Evolutionary conservation across 2,113 vertebrate species (phyloP).

Genomic region (Oncorhynchus clarkii): DNA sequence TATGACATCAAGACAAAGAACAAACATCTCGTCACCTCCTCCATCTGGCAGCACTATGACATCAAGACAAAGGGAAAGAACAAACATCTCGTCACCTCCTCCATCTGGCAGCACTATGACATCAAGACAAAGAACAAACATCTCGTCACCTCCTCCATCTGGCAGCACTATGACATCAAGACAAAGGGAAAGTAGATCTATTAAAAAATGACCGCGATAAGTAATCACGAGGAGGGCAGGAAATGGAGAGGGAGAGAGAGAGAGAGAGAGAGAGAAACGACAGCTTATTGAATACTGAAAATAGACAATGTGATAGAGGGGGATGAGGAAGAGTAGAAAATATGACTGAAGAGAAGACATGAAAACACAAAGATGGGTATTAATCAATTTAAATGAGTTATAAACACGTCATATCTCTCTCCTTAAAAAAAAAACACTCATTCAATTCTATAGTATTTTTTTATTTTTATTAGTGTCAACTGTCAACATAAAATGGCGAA

Average conservation of each 20-base stretch:
- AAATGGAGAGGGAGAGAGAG: background rate
- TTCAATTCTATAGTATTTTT: background rate
- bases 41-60: conserved; percentile 40
- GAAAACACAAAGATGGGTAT: background rate
- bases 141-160: conserved; percentile 32
- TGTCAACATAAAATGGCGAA: background rate
- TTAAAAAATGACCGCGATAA: background rate
- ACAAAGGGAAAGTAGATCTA: conserved; percentile 11
- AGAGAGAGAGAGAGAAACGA: background rate
- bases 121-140: too few species aligned
- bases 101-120: too few species aligned
- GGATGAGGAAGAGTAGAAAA: background rate
- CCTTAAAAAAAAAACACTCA: background rate
- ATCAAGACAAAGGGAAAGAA: background rate
- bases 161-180: conserved; percentile 30
- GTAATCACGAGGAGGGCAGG: conserved; percentile 9
- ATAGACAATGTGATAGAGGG: background rate
- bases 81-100: too few species aligned
- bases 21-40: conserved; percentile 40
- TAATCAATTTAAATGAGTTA: background rate
- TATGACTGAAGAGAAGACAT: background rate
- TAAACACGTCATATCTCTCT: background rate
- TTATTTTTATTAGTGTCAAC: background rate
- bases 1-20: too few species aligned
- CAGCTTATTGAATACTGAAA: background rate